phyloP scores from a whole-genome alignment of 2,797 vertebrate species.

The Heteromormyrus szaboi region DNA sequence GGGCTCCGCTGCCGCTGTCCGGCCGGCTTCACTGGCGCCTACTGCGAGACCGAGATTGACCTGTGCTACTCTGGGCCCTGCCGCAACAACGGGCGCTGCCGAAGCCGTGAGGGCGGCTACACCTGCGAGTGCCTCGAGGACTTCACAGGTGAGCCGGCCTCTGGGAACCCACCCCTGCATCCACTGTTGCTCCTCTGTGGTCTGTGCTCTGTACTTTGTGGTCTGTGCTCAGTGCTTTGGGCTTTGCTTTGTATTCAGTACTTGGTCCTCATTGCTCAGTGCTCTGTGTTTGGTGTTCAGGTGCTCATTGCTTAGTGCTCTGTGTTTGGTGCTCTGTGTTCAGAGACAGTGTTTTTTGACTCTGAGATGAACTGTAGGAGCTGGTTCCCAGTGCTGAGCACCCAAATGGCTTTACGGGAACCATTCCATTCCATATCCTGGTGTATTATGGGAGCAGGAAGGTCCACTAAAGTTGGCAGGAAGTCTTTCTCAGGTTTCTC shows the following conservation, averaged over 20 bases:
- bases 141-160: constrained; percentile 75
- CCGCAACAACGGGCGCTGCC: constrained; percentile 76
- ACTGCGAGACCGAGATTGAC: constrained; percentile 93
- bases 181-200: not conserved
- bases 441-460: constrained; percentile 14
- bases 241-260: not conserved
- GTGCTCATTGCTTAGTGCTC: not conserved
- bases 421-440: constrained; percentile 9
- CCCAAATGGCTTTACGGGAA: not conserved
- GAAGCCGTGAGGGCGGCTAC: constrained; percentile 88
- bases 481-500: constrained; percentile 39
- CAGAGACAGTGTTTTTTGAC: not conserved
- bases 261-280: not conserved
- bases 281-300: not conserved
- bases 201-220: not conserved
- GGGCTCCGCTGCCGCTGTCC: constrained; percentile 93
- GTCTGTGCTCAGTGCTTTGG: not conserved
- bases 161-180: constrained; percentile 7
- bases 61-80: constrained; percentile 94
- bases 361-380: not conserved
- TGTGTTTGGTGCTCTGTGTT: not conserved
- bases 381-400: not conserved
- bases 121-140: constrained; percentile 87
- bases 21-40: constrained; percentile 86
- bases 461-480: constrained; percentile 18